A percentile compares a stretch with the other conserved stretches of the same genome.
phyloP scores from a whole-genome alignment of 1,140 invertebrate genomes.

The Pachypeltis micranthus region DNA sequence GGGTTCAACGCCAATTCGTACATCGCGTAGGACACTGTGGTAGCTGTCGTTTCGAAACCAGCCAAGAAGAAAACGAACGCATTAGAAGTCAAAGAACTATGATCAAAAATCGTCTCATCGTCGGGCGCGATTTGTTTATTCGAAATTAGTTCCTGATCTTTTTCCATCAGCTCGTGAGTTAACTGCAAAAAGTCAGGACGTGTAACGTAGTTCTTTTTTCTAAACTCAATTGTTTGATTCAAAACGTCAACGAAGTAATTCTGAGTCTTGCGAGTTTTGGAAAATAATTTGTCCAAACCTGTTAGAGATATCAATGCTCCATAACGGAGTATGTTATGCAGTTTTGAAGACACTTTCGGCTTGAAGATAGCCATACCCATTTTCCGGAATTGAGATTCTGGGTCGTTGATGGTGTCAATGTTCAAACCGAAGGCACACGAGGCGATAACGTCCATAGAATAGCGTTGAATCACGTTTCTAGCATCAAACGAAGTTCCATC shows the following conservation, averaged over 20 bases:
- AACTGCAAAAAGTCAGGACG: conserved; percentile 43
- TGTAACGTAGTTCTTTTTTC: conserved; percentile 35
- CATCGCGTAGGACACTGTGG: conserved; percentile 43
- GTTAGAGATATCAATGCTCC: not conserved
- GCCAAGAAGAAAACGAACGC: conserved; percentile 49
- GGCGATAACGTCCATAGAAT: conserved; percentile 44
- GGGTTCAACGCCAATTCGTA: conserved; percentile 49
- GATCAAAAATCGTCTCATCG: too few species aligned
- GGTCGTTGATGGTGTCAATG: conserved; percentile 41
- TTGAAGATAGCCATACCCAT: conserved; percentile 27
- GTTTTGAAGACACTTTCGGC: not conserved
- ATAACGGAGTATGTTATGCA: not conserved
- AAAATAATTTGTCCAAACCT: not conserved
- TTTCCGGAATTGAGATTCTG: conserved; percentile 40
- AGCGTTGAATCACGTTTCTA: conserved; percentile 37
- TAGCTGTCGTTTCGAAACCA: conserved; percentile 57
- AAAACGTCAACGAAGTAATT: conserved; percentile 38
- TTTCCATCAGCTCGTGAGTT: conserved; percentile 34
- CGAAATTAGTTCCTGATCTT: conserved; percentile 26
- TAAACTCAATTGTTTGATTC: conserved; percentile 35
- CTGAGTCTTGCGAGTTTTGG: conserved; percentile 29
- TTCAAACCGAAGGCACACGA: conserved; percentile 46
- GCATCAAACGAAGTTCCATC: conserved; percentile 31
- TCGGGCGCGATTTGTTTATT: conserved; percentile 1
- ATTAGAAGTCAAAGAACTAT: conserved; percentile 35